phyloP scores from a whole-genome alignment of 37 sponge, comb jelly and placozoan genomes.

The Sycon ciliatum region DNA sequence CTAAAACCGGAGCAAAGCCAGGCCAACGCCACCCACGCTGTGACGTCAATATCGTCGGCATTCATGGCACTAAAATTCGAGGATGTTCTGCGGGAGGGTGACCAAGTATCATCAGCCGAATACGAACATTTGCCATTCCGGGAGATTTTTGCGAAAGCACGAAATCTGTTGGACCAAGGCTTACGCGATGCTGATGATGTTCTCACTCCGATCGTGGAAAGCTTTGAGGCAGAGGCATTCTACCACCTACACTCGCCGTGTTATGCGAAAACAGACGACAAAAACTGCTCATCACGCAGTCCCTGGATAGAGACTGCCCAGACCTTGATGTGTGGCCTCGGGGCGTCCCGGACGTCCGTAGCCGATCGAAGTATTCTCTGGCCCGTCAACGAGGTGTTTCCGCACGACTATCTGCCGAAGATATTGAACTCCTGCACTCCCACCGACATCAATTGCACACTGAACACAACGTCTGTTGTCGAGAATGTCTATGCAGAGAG shows the following conservation, averaged over 20 bases:
- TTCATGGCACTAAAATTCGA: conserved; percentile 35
- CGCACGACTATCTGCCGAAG: conserved; percentile 53
- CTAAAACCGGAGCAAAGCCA: conserved; percentile 50
- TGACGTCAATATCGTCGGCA: conserved; percentile 24
- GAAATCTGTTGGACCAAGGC: too few species aligned
- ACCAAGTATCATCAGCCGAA: background rate
- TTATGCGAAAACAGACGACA: conserved; percentile 41
- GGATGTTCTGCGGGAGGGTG: background rate
- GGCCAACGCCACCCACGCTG: conserved; percentile 37
- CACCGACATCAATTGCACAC: conserved; percentile 16
- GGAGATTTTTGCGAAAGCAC: too few species aligned
- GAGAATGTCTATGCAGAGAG: conserved; percentile 46
- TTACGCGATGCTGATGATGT: conserved; percentile 27
- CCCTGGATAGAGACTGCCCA: conserved; percentile 43
- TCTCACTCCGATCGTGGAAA: conserved; percentile 44
- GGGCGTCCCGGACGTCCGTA: conserved; percentile 15
- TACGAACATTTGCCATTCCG: too few species aligned
- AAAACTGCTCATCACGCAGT: conserved; percentile 39
- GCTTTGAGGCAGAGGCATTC: conserved; percentile 52
- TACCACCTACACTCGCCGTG: conserved; percentile 64
- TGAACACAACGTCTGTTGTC: conserved; percentile 32
- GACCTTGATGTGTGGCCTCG: conserved; percentile 44
- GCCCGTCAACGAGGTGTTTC: conserved; percentile 55
- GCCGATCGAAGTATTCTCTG: conserved; percentile 55
- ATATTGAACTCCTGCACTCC: conserved; percentile 55